These are phyloP conservation scores for Urocitellus parryii DNA, from an alignment of 2,113 vertebrate genomes.

Conservation along the genomic window DNA sequence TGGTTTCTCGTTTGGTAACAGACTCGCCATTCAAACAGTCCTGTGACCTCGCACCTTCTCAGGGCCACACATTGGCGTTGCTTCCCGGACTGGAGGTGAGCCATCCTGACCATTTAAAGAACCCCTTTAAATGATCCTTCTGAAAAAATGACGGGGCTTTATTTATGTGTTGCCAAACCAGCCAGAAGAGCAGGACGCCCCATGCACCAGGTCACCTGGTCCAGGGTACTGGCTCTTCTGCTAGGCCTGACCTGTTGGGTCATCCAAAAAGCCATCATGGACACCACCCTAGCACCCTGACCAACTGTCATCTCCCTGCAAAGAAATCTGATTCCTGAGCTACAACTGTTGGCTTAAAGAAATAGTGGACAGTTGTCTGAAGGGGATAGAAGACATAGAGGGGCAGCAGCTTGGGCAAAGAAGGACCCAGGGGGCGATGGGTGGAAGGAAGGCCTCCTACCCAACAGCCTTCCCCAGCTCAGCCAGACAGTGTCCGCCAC, in stretches of 20 bases:
- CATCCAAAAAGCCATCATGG: rapidly evolving
- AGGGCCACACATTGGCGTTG: not conserved
- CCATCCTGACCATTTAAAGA: not conserved
- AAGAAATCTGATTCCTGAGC: not conserved
- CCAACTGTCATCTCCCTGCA: not conserved
- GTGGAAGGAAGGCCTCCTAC: rapidly evolving
- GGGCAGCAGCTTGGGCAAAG: not conserved
- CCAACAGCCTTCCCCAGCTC: not conserved
- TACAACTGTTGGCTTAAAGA: not conserved
- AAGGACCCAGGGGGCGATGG: rapidly evolving
- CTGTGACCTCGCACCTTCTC: not conserved
- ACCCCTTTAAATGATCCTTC: not conserved
- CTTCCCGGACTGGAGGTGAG: not conserved
- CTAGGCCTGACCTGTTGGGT: not conserved
- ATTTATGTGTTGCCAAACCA: not conserved
- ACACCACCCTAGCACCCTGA: rapidly evolving
- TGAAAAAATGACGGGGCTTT: not conserved
- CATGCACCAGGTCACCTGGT: no score
- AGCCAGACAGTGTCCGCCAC: not conserved
- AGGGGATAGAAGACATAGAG: not conserved
- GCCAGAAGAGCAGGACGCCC: not conserved
- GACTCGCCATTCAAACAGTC: not conserved
- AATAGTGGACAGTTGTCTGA: not conserved
- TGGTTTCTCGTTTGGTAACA: not conserved
- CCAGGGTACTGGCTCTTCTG: no score